Evolutionary conservation across 2,113 vertebrate species (phyloP), one percentile per base, ranked within the genome.

Genomic region (Struthio camelus): DNA sequence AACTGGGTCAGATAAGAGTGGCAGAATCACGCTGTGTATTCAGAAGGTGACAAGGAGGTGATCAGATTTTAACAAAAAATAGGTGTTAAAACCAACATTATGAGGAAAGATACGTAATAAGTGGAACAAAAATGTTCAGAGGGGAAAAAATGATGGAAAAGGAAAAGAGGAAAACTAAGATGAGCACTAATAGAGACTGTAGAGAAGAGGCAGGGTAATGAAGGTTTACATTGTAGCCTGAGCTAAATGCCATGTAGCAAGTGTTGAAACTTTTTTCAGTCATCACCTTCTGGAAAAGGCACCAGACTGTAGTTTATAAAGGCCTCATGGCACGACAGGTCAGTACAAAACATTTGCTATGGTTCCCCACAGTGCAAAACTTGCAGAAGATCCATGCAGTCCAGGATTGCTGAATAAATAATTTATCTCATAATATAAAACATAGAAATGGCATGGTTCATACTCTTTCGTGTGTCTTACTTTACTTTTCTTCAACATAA

Each of bases 21-120:
- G 10, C 18, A 79, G 13, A 6, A 81, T n/a, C 0, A 0, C 6
- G 17, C 3, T 46, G 4, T 27, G 11, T 36, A 9, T 80, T 86
- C 32, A 62, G 36, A 13, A 80, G 5, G 16, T 92, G 53, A 36
- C 2, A 67, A 8, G 24, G 18, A 36, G 1, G 1, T 13, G 2
- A 28, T 40, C 25, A 78, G 27, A 61, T 58, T 75, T 83, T 58
- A 48, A 54, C 8, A 14, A 4, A 19, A 42, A 78, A 27, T 3
- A 54, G 4, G 36, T 87, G 2, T 40, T 70, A 44, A 27, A 61
- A 30, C 0, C 3, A 44, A 3, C 7, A 40, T 83, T 75, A 42
- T 0, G 34, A 44, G 34, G 20, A 77, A 56, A 78, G 7, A 2
- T 16, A 2, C 36, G 66, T 44, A 69, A 27, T 83, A 66, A 62